Conservation (phyloP, 2,888 invertebrate genomes). For the Lepidocyrtoides sp. region DNA sequence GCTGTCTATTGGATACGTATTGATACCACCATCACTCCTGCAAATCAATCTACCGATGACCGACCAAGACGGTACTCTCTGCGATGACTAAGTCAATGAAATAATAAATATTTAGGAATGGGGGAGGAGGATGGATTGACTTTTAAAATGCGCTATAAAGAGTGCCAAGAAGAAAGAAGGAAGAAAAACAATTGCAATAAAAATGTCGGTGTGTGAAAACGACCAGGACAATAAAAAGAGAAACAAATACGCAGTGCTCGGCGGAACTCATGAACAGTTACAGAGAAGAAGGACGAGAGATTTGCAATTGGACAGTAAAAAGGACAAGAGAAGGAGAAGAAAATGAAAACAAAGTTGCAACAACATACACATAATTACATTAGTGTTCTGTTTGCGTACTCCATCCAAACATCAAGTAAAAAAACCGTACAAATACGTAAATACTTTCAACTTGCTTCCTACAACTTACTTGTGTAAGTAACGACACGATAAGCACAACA, state of each 20-base stretch:
- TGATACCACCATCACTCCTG: no score
- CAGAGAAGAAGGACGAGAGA: not conserved
- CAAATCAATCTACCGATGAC: not conserved
- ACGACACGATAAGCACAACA: no score
- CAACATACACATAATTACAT: conserved; percentile 37
- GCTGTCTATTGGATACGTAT: not conserved
- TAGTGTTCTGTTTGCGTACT: conserved; percentile 34
- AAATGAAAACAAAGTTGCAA: not conserved
- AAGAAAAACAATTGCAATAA: conserved; percentile 8
- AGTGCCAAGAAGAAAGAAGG: not conserved
- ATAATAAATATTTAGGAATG: not conserved
- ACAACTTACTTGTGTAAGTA: not conserved
- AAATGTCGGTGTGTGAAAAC: not conserved
- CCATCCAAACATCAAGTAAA: conserved; percentile 6
- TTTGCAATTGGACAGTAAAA: not conserved
- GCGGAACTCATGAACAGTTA: not conserved
- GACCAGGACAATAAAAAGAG: not conserved
- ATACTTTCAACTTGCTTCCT: not conserved
- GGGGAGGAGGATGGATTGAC: not conserved
- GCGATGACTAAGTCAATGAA: not conserved
- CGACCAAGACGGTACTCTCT: not conserved
- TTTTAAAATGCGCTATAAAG: conserved; percentile 1
- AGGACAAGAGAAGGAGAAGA: not conserved
- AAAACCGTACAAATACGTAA: not conserved
- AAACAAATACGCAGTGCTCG: not conserved